These are phyloP conservation scores for Clupea harengus DNA, from an alignment of 2,113 vertebrate species.

Conservation along the genomic window DNA sequence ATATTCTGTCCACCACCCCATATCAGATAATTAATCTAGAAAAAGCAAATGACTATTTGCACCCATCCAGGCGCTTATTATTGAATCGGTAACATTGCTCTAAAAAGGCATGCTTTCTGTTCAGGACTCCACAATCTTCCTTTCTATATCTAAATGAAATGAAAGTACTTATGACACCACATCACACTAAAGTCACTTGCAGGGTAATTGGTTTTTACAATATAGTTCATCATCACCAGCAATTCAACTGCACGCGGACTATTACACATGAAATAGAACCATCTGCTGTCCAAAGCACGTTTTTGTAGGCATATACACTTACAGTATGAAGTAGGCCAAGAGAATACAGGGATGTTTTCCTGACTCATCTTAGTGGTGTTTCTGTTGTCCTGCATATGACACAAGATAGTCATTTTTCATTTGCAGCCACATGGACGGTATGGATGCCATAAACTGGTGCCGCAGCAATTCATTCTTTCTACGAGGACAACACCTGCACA, in stretches of 20 bases:
- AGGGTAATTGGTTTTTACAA: constrained; percentile 2
- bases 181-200: background rate
- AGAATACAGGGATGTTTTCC: background rate
- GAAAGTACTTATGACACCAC: constrained; percentile 9
- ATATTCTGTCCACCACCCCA: background rate
- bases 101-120: background rate
- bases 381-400: background rate
- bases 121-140: background rate
- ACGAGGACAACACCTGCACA: background rate
- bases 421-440: background rate
- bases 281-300: background rate
- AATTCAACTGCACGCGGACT: background rate
- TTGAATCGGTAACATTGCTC: background rate
- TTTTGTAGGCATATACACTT: background rate
- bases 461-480: background rate
- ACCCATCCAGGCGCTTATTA: background rate
- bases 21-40: constrained; percentile 11
- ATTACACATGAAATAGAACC: background rate
- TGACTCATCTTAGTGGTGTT: background rate
- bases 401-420: background rate
- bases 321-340: too few species aligned
- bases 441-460: background rate
- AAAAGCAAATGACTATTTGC: constrained; percentile 1
- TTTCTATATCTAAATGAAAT: constrained; percentile 4
- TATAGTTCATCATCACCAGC: background rate